Evolutionary conservation across 2,113 vertebrate genomes (phyloP).

Genomic region (Scomber scombrus): DNA sequence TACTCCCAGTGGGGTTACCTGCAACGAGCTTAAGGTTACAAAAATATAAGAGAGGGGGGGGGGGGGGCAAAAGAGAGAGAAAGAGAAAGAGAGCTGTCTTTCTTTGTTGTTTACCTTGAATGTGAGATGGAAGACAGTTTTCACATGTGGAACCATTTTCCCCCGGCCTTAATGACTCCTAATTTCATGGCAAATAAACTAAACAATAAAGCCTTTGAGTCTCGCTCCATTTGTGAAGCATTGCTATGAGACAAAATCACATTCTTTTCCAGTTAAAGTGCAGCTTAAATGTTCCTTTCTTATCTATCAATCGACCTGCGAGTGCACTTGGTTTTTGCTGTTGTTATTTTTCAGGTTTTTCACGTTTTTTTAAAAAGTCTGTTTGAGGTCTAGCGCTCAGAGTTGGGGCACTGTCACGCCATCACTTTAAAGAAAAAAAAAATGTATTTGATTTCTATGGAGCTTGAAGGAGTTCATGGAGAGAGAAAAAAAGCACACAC

Average conservation of each 20-base stretch:
- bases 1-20: slow-evolving; percentile 36
- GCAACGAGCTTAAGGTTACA: slow-evolving; percentile 23
- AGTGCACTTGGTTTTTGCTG: slow-evolving; percentile 29
- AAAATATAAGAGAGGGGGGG: slow-evolving; percentile 20
- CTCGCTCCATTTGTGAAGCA: slow-evolving; percentile 47
- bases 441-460: neutral
- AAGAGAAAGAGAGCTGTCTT: neutral
- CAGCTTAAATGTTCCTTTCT: slow-evolving; percentile 59
- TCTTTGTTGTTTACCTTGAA: slow-evolving; percentile 61
- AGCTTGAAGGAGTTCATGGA: no score
- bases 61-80: neutral
- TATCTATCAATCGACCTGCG: slow-evolving; percentile 60
- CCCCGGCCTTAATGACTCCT: slow-evolving; percentile 58
- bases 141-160: slow-evolving; percentile 71
- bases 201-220: slow-evolving; percentile 69
- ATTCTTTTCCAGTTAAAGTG: slow-evolving; percentile 60
- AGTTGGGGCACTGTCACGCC: neutral
- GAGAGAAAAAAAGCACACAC: no score
- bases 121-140: slow-evolving; percentile 42
- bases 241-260: slow-evolving; percentile 51
- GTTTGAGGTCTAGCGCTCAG: neutral
- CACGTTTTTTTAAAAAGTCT: neutral
- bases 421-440: neutral
- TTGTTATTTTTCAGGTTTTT: slow-evolving; percentile 19
- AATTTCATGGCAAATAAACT: slow-evolving; percentile 77